Evolutionary conservation across 1,140 invertebrate species (phyloP), one percentile per base, ranked within the genome.

Genomic region (Chionoecetes opilio): DNA sequence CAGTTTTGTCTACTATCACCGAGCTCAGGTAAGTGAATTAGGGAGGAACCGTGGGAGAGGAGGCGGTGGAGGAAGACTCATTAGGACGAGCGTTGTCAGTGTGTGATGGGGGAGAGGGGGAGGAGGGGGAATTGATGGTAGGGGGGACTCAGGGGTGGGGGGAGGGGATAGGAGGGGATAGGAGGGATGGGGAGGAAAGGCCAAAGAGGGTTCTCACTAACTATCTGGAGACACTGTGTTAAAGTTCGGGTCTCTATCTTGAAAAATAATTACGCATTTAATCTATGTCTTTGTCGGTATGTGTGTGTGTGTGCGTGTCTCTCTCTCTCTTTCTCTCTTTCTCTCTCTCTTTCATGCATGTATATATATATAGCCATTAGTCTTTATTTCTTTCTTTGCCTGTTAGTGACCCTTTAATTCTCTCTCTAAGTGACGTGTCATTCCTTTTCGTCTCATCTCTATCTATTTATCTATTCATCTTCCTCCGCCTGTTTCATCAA

Each of bases 391-490:
- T 75, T 5, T 75, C 63, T 63, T 63, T 63, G 53, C 26, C 53
- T 63, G 53, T 26, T 63, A 9, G 8, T 9, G 53, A 3, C 17
- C 53, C 53, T 75, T 75, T 75, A 75, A 75, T 75, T 21, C 63
- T 0, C 63, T 26, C 63, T 75, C 63, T 75, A 75, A 75, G 63
- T 75, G 63, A 75, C 63, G 63, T 8, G 63, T n/a, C n/a, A 26
- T 75, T 75, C n/a, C 26, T 75, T 46, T 75, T 75, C 63, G 63
- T 75, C 21, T 17, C 63, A n/a, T 75, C 63, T 75, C 6, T 75
- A 75, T 75, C 63, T n/a, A 75, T 75, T 17, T 75, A 75, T 75
- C 63, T 75, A 75, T 75, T 75, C 63, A 21, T 75, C 63, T 75
- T 75, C 21, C 53, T n/a, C n/a, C 63, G 11, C 63, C 63, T 75